Evolutionary conservation across 2,797 vertebrate species (phyloP).

Genomic region (Cetoscarus ocellatus): DNA sequence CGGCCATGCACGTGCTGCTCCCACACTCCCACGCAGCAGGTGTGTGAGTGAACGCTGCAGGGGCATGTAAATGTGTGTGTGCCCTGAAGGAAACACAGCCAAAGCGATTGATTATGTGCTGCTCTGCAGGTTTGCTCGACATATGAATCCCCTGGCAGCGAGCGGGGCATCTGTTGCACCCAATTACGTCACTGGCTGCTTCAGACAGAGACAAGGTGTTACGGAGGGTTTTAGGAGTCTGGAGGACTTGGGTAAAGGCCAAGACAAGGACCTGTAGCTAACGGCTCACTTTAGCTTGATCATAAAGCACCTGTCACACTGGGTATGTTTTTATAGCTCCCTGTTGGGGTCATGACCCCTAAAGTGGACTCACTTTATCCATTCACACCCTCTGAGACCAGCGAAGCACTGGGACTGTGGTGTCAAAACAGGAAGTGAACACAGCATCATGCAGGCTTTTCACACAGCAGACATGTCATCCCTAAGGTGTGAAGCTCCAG

Average conservation of each 20-base stretch:
- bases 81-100: slow-evolving; percentile 13
- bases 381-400: neutral
- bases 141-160: slow-evolving; percentile 65
- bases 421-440: neutral
- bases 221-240: neutral
- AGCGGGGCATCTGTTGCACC: slow-evolving; percentile 80
- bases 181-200: slow-evolving; percentile 76
- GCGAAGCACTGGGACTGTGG: no score
- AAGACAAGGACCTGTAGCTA: no score
- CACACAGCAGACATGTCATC: neutral
- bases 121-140: slow-evolving; percentile 42
- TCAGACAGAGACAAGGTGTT: neutral
- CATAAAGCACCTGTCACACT: no score
- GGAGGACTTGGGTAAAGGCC: no score
- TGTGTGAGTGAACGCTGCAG: slow-evolving; percentile 21
- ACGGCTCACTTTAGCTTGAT: no score
- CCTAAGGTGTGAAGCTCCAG: neutral
- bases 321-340: no score
- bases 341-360: neutral
- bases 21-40: slow-evolving; percentile 9
- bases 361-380: slow-evolving; percentile 3
- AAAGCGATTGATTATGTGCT: slow-evolving; percentile 42
- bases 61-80: slow-evolving; percentile 32
- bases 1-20: slow-evolving; percentile 5
- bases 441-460: neutral